Percentiles rank a stretch among this genome's conserved stretches.
Conservation (phyloP, 2,888 invertebrate genomes). For the Thymelicus lineola region DNA sequence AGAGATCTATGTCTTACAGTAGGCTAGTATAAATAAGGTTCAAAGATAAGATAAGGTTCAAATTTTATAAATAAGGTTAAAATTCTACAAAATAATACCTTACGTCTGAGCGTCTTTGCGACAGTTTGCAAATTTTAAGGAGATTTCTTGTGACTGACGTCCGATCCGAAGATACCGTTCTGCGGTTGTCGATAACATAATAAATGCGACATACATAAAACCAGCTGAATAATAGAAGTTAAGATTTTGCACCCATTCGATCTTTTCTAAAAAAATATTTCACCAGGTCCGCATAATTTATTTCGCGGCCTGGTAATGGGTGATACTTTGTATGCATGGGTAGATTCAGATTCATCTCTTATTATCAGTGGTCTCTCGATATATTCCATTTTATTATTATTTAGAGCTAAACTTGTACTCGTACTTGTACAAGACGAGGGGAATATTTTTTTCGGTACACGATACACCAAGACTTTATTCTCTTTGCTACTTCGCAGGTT, state of each 20-base stretch:
- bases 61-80: no score
- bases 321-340: slow-evolving; percentile 30
- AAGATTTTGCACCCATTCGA: neutral
- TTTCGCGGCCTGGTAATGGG: slow-evolving; percentile 41
- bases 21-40: no score
- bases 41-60: no score
- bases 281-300: slow-evolving; percentile 62
- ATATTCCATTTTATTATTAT: slow-evolving; percentile 40
- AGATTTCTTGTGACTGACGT: no score
- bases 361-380: slow-evolving; percentile 54
- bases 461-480: slow-evolving; percentile 54
- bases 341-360: slow-evolving; percentile 50
- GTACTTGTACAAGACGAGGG: neutral
- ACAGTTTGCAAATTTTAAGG: no score
- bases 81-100: neutral
- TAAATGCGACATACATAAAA: neutral
- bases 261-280: slow-evolving; percentile 45
- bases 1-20: no score
- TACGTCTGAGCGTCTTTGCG: no score
- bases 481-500: slow-evolving; percentile 45
- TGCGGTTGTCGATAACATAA: no score
- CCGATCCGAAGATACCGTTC: no score
- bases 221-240: neutral
- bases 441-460: slow-evolving; percentile 44
- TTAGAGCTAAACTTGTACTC: no score